phyloP scores from a whole-genome alignment of 2,888 invertebrate genomes.

The Prenolepis imparis region DNA sequence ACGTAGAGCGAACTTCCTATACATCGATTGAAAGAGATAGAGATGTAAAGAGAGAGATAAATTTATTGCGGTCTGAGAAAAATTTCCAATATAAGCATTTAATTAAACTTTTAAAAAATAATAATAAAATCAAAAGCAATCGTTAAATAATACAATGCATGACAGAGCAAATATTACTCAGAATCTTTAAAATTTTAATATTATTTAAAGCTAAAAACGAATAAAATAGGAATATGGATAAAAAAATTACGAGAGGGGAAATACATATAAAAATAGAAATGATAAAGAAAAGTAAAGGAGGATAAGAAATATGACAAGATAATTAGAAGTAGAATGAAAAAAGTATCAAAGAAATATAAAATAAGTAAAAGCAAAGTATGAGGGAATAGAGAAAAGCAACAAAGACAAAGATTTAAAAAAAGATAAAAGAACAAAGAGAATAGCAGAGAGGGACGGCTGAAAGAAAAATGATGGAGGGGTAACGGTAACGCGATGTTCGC shows the following conservation, averaged over 20 bases:
- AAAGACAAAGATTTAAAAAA: slow-evolving; percentile 27
- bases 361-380: slow-evolving; percentile 13
- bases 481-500: slow-evolving; percentile 59
- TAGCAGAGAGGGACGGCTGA: background rate
- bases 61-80: background rate
- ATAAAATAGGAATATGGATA: background rate
- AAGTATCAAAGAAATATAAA: background rate
- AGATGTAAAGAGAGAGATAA: background rate
- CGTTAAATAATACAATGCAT: background rate
- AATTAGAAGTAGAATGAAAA: background rate
- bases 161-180: background rate
- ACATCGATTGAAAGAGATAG: background rate
- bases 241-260: background rate
- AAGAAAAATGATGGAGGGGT: slow-evolving; percentile 68
- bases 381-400: slow-evolving; percentile 3
- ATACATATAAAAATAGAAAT: background rate
- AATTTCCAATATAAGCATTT: background rate
- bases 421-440: slow-evolving; percentile 23
- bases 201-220: background rate
- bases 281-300: background rate
- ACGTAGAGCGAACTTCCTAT: slow-evolving; percentile 63
- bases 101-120: background rate
- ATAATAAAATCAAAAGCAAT: background rate
- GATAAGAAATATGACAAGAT: background rate
- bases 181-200: background rate